Evolutionary conservation across 2,888 invertebrate species (phyloP).

Genomic region (Nezara viridula): DNA sequence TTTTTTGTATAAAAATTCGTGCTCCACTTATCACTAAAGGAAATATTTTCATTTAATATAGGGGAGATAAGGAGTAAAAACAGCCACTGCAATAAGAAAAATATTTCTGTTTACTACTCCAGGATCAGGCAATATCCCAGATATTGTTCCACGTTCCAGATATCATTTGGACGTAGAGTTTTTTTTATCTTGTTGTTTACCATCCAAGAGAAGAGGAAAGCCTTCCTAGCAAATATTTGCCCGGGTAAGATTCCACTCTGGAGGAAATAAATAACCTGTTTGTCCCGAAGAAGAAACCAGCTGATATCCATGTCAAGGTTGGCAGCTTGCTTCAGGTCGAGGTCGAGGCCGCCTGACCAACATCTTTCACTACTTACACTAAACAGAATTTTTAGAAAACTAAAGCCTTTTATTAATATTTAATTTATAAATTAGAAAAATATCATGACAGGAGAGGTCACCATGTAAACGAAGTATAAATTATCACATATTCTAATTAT

Average conservation of each 20-base stretch:
- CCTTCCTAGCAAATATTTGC: background rate
- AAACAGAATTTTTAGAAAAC: background rate
- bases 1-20: too few species aligned
- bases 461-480: too few species aligned
- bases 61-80: background rate
- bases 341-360: background rate
- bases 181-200: constrained; percentile 9
- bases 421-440: too few species aligned
- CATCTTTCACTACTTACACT: background rate
- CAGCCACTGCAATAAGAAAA: background rate
- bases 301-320: constrained; percentile 26
- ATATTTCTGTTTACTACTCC: background rate
- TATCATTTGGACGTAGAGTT: background rate
- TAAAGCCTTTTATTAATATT: background rate
- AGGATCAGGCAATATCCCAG: background rate
- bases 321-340: background rate
- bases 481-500: too few species aligned
- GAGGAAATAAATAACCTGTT: constrained; percentile 17
- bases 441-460: too few species aligned
- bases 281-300: constrained; percentile 2
- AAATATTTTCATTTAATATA: background rate
- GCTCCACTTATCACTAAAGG: background rate
- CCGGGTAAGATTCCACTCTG: background rate
- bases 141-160: background rate
- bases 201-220: background rate